phyloP scores from a whole-genome alignment of 23 tunicate species.

The Halocynthia aurantium region DNA sequence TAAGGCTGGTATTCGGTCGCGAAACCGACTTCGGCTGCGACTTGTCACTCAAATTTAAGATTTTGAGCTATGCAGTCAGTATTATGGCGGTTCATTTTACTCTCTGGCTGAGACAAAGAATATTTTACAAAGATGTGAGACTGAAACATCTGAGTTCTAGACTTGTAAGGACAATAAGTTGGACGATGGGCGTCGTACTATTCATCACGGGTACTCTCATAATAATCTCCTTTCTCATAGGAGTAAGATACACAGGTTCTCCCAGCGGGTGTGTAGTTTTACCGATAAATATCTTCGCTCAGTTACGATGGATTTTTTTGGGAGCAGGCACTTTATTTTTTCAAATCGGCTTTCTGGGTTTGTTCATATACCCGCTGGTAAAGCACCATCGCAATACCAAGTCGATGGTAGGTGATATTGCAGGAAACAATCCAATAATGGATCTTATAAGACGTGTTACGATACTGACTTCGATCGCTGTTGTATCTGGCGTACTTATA shows the following conservation, averaged over 20 bases:
- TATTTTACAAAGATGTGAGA: slow-evolving; percentile 37
- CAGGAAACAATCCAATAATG: slow-evolving; percentile 5
- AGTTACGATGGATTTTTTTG: slow-evolving; percentile 13
- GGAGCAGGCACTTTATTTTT: slow-evolving; percentile 10
- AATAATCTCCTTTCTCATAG: slow-evolving; percentile 1
- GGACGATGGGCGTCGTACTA: slow-evolving; percentile 37
- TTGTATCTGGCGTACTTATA: too few relatives aligned
- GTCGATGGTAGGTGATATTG: background rate
- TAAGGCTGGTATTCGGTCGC: slow-evolving; percentile 6
- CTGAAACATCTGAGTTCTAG: slow-evolving; percentile 31
- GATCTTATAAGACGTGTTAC: background rate
- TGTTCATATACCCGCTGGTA: slow-evolving; percentile 17
- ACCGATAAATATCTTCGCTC: background rate
- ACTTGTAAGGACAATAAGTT: slow-evolving; percentile 35
- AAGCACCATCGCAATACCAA: background rate
- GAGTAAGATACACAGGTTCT: background rate
- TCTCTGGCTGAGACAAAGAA: slow-evolving; percentile 73
- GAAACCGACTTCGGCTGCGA: slow-evolving; percentile 17
- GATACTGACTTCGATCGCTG: too few relatives aligned
- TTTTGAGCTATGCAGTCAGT: background rate
- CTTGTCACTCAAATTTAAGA: slow-evolving; percentile 10
- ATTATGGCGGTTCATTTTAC: slow-evolving; percentile 33
- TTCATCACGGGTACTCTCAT: background rate
- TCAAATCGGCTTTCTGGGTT: slow-evolving; percentile 11
- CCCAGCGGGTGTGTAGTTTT: background rate